These are phyloP conservation scores for Cepaea nemoralis DNA, from an alignment of 1,140 invertebrate genomes.

Conservation along the genomic window DNA sequence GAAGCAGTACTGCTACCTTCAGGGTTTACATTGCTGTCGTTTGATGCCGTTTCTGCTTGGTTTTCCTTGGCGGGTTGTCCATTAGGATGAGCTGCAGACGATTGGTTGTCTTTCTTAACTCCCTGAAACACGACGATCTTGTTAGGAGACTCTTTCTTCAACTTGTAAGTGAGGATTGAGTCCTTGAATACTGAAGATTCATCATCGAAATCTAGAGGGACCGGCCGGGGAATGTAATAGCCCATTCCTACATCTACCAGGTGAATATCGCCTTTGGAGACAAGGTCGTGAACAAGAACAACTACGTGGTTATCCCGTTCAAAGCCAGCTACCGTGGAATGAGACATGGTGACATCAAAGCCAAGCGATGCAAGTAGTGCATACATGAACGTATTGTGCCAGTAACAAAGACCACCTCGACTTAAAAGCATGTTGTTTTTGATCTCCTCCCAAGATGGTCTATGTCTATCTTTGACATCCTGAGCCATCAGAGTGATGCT, in stretches of 20 bases:
- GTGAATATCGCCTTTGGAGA: neutral
- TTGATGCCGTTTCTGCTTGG: too few species aligned
- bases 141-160: neutral
- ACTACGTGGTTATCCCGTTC: neutral
- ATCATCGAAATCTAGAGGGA: neutral
- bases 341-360: neutral
- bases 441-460: constrained; percentile 11
- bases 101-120: neutral
- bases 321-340: neutral
- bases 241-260: neutral
- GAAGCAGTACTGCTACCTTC: too few species aligned
- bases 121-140: neutral
- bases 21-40: too few species aligned
- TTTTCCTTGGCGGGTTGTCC: neutral
- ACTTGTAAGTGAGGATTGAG: constrained; percentile 2
- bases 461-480: neutral
- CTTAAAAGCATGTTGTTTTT: neutral
- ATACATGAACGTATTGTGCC: constrained; percentile 7
- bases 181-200: neutral
- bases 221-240: constrained; percentile 1
- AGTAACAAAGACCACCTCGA: constrained; percentile 6
- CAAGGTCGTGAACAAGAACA: neutral
- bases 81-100: neutral
- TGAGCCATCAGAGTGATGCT: constrained; percentile 1
- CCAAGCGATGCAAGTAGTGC: neutral